phyloP scores from a whole-genome alignment of 2,888 invertebrate genomes.

The Invenusta paracnida region DNA sequence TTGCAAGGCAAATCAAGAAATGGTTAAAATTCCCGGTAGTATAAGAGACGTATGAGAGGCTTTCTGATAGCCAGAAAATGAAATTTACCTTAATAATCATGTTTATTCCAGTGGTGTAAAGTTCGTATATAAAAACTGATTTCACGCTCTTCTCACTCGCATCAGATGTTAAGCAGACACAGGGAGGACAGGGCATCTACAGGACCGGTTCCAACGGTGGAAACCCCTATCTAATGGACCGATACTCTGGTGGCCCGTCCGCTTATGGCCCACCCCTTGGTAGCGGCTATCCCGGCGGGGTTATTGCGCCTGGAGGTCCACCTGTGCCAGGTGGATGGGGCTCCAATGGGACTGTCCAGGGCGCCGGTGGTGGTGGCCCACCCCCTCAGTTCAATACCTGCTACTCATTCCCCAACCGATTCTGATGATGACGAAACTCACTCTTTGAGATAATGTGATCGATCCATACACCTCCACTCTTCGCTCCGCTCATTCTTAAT shows the following conservation, averaged over 20 bases:
- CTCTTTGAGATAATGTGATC: too few species aligned
- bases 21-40: too few species aligned
- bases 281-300: not conserved
- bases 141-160: too few species aligned
- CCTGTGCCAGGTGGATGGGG: not conserved
- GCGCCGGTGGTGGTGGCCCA: not conserved
- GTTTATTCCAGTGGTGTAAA: too few species aligned
- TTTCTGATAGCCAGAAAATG: too few species aligned
- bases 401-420: slow-evolving; percentile 9
- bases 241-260: not conserved
- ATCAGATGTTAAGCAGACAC: not conserved
- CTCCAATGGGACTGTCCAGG: not conserved
- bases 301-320: not conserved
- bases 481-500: too few species aligned
- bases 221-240: not conserved
- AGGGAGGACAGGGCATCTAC: not conserved
- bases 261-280: not conserved
- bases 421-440: not conserved
- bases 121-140: too few species aligned
- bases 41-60: too few species aligned
- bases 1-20: too few species aligned
- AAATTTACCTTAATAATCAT: too few species aligned
- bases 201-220: not conserved
- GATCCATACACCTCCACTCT: too few species aligned
- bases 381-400: not conserved